Percentiles rank a stretch among this genome's conserved stretches.
These are phyloP conservation scores for Lasioglossum vierecki DNA, from an alignment of 2,888 invertebrate genomes.

Conservation along the genomic window DNA sequence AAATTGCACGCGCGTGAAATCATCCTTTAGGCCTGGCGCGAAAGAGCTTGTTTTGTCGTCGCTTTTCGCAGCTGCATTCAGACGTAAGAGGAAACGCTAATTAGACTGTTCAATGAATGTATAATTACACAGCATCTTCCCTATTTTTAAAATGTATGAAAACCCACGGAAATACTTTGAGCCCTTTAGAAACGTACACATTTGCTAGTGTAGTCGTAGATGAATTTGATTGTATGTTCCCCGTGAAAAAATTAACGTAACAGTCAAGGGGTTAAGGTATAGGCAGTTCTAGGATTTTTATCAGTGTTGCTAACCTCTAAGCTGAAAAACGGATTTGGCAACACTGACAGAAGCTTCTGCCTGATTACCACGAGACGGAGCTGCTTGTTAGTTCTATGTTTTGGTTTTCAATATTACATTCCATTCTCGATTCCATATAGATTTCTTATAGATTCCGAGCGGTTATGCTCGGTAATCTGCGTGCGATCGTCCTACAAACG, in stretches of 20 bases:
- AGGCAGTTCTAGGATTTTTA: too few relatives aligned
- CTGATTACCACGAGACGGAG: too few relatives aligned
- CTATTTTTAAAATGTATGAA: neutral
- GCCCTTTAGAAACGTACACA: neutral
- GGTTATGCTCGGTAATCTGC: too few relatives aligned
- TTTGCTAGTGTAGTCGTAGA: neutral
- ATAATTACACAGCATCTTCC: neutral
- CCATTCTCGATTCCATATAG: too few relatives aligned
- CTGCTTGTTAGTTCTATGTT: too few relatives aligned
- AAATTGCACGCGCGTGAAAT: constrained; percentile 10
- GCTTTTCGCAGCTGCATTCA: neutral
- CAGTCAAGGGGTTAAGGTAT: too few relatives aligned
- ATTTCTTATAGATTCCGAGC: too few relatives aligned
- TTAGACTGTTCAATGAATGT: neutral
- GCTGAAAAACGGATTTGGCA: too few relatives aligned
- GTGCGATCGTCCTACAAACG: too few relatives aligned
- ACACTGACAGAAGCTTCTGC: too few relatives aligned
- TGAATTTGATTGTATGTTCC: neutral
- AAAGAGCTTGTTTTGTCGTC: neutral
- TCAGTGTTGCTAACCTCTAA: too few relatives aligned
- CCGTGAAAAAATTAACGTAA: neutral
- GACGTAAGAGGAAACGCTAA: neutral
- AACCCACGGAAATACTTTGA: neutral
- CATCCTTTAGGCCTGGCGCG: constrained; percentile 24
- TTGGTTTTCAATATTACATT: too few relatives aligned